Base-by-base conservation (phyloP, 2,113 vertebrate genomes). In the Clarias macrocephalus region DNA sequence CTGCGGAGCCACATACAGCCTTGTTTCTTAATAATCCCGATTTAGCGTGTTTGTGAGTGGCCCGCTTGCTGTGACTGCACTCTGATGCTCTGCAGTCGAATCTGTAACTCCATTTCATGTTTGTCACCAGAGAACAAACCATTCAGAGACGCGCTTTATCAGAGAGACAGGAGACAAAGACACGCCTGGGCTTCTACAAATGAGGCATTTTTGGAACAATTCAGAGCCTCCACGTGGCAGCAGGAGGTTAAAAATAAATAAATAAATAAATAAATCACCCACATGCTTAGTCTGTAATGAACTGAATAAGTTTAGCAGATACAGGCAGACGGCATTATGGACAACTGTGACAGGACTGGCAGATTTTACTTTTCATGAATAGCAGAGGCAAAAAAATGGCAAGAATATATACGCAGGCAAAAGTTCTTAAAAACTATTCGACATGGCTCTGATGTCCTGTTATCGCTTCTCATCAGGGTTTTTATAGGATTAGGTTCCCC, bases 61-160 rank as follows among this genome's bases (percentile, higher is more conserved):
- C n/a, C 75, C n/a, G 54, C 48, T 57, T 15, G 3, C 25, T n/a
- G 62, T 70, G 52, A 15, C 57, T 30, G 60, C 28, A 57, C 73
- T 66, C 42, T 28, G 8, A 79, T 76, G 60, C n/a, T 3, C 33
- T 3, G 12, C 42, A 33, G 42, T 66, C 11, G 21, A n/a, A 25
- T 76, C 84, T 21, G 33, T 77, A 56, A n/a, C 54, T 72, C 15
- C 33, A 62, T 86, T 81, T 57, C 85, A 72, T 82, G 65, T 80
- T 30, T 77, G 79, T n/a, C 33, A 62, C 66, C 66, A 48, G 57
- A 72, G 72, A n/a, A 8, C 42, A 59, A 37, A 59, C 57, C 12
- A 2, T 54, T 63, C 59, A 28, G 25, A 77, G 65, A 5, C 60
- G 56, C 56, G 59, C 33, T 62, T 66, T 25, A 86, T 86, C 85